These are phyloP conservation scores for Climacteris rufus DNA, from an alignment of 2,113 vertebrate genomes.

Conservation along the genomic window DNA sequence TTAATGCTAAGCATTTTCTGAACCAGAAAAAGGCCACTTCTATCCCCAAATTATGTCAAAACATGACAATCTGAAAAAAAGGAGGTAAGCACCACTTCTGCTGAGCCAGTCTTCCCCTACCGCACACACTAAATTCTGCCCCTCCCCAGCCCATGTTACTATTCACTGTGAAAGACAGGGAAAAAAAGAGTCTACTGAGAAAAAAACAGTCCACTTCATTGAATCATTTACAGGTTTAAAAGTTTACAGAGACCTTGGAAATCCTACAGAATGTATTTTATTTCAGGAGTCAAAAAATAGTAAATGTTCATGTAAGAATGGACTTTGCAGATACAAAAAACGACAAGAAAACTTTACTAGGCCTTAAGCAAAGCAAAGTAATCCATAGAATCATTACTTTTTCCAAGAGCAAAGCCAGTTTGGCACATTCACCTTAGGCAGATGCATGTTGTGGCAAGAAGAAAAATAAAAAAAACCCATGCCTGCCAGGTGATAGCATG, in stretches of 20 bases:
- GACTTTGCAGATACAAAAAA: not conserved
- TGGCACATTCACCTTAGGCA: not conserved
- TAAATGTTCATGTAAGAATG: not conserved
- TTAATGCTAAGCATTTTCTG: not conserved
- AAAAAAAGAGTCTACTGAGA: not conserved
- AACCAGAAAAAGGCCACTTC: not conserved
- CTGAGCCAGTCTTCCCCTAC: not conserved
- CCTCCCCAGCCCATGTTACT: not conserved
- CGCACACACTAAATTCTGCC: not conserved
- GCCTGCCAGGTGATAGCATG: not conserved
- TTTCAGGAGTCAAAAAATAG: not conserved
- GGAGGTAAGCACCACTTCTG: not conserved
- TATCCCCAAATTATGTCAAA: not conserved
- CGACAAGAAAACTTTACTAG: not conserved
- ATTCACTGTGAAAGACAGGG: not conserved
- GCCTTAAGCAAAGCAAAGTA: not conserved
- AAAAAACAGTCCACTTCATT: not conserved
- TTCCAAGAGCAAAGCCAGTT: not conserved
- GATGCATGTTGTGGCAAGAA: not conserved
- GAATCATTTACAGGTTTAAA: not conserved
- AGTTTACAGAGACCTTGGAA: not conserved
- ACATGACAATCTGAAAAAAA: not conserved
- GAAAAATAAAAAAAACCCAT: not conserved
- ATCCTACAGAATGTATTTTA: not conserved
- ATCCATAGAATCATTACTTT: not conserved